Base-by-base conservation (phyloP, 1,140 invertebrate genomes). In the Papilio polyxenes region DNA sequence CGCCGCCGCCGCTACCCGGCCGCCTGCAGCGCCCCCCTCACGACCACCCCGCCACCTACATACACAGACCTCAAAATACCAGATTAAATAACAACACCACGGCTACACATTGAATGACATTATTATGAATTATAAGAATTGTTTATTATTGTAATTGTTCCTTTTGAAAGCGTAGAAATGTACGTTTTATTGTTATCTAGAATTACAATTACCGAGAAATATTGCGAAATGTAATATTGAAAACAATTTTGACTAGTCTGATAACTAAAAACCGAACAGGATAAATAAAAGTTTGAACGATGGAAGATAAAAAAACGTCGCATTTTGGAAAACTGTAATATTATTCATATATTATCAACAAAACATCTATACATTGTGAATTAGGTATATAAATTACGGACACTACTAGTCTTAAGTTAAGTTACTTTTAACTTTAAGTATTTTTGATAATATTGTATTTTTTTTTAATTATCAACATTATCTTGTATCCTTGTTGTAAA, bases 21-120 rank as follows among this genome's bases (percentile, higher is more conserved):
- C 88, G 92, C 65, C 82, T 91, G 23, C 92, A 93, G 84, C 85
- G 91, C 8, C 91, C 92, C 8, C 91, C 91, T 2, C 92, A 93
- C 82, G 92, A 93, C 78, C 85, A 93, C 83, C 92, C 92, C 13
- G 79, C 90, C 0, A 84, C 75, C 23, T 92, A 92, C 84, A 89
- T 93, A 13, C 82, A 88, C 81, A 83, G 90, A 78, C 83, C 88
- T 65, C 82, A 82, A 23, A 88, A 84, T 20, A 53, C 83, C 13
- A 83, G 82, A 20, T 83, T 84, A 78, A 85, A 84, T 74, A 89
- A 86, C 59, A 82, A 85, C n/a, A 83, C 80, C 8, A 81, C 76
- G 53, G 37, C 62, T 31, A 80, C 17, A 74, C 76, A 44, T 53
- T 76, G 23, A 76, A 20, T 76, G 17, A 44, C n/a, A 53, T 76